Conservation (phyloP, 2,888 invertebrate species). For the Empis livida region DNA sequence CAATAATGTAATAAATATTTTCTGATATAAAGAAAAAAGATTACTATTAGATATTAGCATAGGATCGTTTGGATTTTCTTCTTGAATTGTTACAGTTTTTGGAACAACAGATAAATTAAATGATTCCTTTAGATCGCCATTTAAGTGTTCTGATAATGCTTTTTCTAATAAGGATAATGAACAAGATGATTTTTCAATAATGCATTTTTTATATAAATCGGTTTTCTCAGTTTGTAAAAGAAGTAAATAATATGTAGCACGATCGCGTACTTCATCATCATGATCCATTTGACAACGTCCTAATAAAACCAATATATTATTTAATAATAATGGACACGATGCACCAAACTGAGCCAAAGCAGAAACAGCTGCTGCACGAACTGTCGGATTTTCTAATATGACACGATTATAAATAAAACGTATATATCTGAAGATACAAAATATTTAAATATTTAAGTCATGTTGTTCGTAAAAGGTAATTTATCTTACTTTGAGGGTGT, state of each 20-base stretch:
- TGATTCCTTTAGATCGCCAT: constrained; percentile 52
- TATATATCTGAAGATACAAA: constrained; percentile 46
- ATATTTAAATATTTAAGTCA: not conserved
- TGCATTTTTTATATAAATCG: constrained; percentile 62
- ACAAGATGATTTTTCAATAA: constrained; percentile 59
- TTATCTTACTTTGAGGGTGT: constrained; percentile 59
- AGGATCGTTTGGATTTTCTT: constrained; percentile 30
- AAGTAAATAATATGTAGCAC: constrained; percentile 90
- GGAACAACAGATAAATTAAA: constrained; percentile 85
- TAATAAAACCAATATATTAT: constrained; percentile 71
- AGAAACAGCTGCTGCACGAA: constrained; percentile 93
- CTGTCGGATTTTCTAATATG: constrained; percentile 90
- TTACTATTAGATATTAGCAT: constrained; percentile 31
- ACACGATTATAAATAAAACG: constrained; percentile 81
- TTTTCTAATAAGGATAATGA: constrained; percentile 83
- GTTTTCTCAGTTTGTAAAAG: constrained; percentile 62
- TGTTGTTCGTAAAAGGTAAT: not conserved
- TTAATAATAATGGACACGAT: constrained; percentile 74
- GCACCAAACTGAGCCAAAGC: constrained; percentile 98
- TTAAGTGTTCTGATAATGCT: constrained; percentile 69
- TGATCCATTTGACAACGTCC: constrained; percentile 88
- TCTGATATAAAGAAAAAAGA: not conserved
- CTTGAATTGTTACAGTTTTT: constrained; percentile 40
- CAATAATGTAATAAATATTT: not conserved
- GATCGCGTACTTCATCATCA: constrained; percentile 96